Base-by-base conservation (phyloP, 2,113 vertebrate genomes). In the Benitochromis conjunctus region DNA sequence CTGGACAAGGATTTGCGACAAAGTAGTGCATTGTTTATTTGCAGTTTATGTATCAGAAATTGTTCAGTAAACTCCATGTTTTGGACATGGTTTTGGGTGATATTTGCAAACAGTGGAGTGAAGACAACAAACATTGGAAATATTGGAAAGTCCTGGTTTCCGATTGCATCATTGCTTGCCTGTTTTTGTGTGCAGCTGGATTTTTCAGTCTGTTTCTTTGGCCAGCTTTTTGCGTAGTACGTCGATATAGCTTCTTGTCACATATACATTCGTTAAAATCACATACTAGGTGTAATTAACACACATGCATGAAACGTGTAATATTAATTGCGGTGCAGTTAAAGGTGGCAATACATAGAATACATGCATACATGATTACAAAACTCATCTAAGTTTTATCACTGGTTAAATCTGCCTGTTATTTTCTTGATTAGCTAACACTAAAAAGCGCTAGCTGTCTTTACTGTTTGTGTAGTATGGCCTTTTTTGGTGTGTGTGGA, bases 351-450 rank as follows among this genome's bases (percentile, higher is more conserved):
- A 41, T 43, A 43, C 41, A 64, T 36, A 21, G 7, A 38, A 64
- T n/a, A 6, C 36, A 41, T 43, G 34, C 11, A 38, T 38, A 38
- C 19, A 3, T 0, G 26, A 57, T 58, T 58, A 29, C 13, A 26
- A 58, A 60, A 31, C 16, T 6, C 29, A 18, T 31, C 4, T 7
- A 9, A 29, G 36, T 71, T 71, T 26, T 46, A 18, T 46, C 46
- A 71, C 13, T 46, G 64, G 38, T 69, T 69, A 24, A 24, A 69
- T 9, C 64, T 9, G 64, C 38, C 8, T 71, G 21, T 18, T 71
- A 6, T 71, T 71, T 71, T 71, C 60, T 64, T 64, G 34, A 64
- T 64, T 38, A 38, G 60, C 34, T 13, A 64, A 64, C 60, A 38
- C 34, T 38, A 38, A 2, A 29, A 9, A 43, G 36, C n/a, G 9